Evolutionary conservation across 2,888 invertebrate species (phyloP), one percentile per base, ranked within the genome.

Genomic region (Hypolimnas misippus): DNA sequence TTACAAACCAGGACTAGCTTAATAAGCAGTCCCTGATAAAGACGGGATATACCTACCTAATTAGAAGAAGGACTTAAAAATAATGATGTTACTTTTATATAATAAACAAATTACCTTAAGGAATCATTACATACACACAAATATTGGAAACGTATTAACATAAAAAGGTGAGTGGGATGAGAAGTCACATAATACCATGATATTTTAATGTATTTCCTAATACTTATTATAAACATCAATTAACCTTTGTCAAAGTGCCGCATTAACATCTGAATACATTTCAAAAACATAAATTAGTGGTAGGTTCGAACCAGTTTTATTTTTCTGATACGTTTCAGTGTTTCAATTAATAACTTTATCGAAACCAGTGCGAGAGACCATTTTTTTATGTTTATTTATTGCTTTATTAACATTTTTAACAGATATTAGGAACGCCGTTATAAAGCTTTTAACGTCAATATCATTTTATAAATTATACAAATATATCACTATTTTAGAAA

Each of bases 221-320:
- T 25, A 25, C 25, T 25, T 40, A 40, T 40, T 14, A 40, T 82
- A 82, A 80, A 83, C 85, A 87, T 85, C 83, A 83, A 84, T 86
- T 86, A 86, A 86, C 82, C 79, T 81, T 79, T 52, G 70, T 70
- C 40, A 40, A 31, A 42, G 19, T 40, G 50, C 19, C 51, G 14
- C 14, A 84, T 85, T 85, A 77, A 82, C 84, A 84, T 85, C 81
- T 83, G 83, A 84, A 84, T 84, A 80, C 76, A 78, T 81, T 82
- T 78, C 68, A 67, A 80, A 78, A 77, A 75, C 80, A 78, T 85
- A 86, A 83, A 84, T 85, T 77, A 8, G 10, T 19, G 7, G 19
- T 77, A 12, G 1, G 80, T 12, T 40, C 25, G 44, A 62, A 62
- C 51, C 51, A 33, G 56, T 57, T 62, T 29, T 31, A n/a, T n/a